Evolutionary conservation across 2,797 vertebrate species (phyloP).

Genomic region (Anomalospiza imberbis): DNA sequence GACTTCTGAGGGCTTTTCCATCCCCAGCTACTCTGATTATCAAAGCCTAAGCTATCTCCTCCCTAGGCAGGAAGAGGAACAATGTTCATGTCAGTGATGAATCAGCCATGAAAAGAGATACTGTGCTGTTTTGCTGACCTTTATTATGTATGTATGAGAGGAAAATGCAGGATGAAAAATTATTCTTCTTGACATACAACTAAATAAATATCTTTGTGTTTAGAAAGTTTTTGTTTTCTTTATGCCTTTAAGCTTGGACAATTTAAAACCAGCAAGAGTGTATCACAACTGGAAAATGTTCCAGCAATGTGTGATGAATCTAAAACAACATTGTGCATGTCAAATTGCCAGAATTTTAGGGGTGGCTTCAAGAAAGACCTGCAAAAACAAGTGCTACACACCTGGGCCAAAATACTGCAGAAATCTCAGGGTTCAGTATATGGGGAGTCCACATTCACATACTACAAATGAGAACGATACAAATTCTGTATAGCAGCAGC

Average conservation of each 20-base stretch:
- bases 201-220: conserved; percentile 18
- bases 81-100: neutral
- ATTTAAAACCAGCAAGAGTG: neutral
- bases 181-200: neutral
- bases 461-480: neutral
- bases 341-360: neutral
- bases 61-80: neutral
- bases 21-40: neutral
- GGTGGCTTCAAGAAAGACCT: neutral
- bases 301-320: neutral
- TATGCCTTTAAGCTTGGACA: neutral
- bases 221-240: conserved; percentile 22
- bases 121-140: neutral
- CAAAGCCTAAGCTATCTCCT: neutral
- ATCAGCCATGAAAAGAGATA: neutral
- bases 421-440: neutral
- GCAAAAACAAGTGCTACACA: neutral
- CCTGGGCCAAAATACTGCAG: neutral
- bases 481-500: neutral
- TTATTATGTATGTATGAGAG: neutral
- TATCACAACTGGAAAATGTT: neutral
- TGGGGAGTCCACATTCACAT: neutral
- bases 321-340: neutral
- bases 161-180: neutral
- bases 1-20: neutral